Evolutionary conservation across 2,797 vertebrate species (phyloP).

Genomic region (Mustela erminea): DNA sequence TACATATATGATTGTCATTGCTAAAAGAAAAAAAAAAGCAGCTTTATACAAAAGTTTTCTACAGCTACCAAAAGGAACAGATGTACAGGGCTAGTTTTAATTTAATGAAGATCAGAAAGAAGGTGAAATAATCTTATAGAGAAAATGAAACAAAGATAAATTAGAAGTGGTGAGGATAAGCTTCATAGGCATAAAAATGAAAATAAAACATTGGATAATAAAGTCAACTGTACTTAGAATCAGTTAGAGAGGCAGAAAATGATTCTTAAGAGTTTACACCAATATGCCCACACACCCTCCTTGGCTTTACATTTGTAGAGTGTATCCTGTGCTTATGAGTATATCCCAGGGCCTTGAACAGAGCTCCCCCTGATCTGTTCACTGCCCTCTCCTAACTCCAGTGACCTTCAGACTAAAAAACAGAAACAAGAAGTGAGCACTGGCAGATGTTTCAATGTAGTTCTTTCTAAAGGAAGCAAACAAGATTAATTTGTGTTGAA

Average conservation of each 20-base stretch:
- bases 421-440: conserved; percentile 78
- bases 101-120: conserved; percentile 27
- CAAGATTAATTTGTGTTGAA: conserved; percentile 70
- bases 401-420: conserved; percentile 80
- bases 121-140: not conserved
- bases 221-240: conserved; percentile 79
- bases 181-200: not conserved
- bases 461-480: conserved; percentile 77
- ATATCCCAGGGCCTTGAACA: conserved; percentile 76
- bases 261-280: conserved; percentile 81
- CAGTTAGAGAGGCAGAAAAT: conserved; percentile 83
- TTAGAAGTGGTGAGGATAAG: conserved; percentile 51
- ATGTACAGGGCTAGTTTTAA: conserved; percentile 22
- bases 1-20: not conserved
- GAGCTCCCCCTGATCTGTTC: conserved; percentile 35
- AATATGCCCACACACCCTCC: conserved; percentile 81
- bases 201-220: conserved; percentile 76
- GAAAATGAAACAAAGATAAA: conserved; percentile 42
- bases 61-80: conserved; percentile 7
- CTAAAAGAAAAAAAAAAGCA: not conserved
- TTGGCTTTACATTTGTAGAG: conserved; percentile 82
- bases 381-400: conserved; percentile 80
- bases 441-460: conserved; percentile 76
- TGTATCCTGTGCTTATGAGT: conserved; percentile 80
- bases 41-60: not conserved